Conservation (phyloP, 2,113 vertebrate genomes). For the Hydrochoerus hydrochaeris region DNA sequence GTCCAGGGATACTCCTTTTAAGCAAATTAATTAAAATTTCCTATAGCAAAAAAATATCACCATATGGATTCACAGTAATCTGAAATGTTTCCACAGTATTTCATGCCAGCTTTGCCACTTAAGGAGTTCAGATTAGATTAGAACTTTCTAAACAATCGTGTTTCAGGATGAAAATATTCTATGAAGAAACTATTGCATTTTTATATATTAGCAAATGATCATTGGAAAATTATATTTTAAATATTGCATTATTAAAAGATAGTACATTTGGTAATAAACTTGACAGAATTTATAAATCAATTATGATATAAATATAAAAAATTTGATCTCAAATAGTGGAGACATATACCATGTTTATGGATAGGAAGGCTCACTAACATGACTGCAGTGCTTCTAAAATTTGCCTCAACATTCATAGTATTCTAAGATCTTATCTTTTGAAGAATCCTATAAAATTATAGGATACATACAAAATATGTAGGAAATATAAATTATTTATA, state of each 20-base stretch:
- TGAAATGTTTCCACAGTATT: not conserved
- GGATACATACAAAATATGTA: not conserved
- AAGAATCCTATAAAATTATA: too few species aligned
- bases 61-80: not conserved
- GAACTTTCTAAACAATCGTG: not conserved
- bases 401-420: too few species aligned
- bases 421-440: too few species aligned
- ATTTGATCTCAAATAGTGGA: too few species aligned
- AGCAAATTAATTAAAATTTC: not conserved
- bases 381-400: not conserved
- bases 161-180: not conserved
- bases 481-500: not conserved
- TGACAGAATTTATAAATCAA: not conserved
- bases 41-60: not conserved
- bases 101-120: not conserved
- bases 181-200: not conserved
- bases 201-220: not conserved
- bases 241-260: not conserved
- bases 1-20: not conserved
- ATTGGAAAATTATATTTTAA: not conserved
- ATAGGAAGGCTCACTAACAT: not conserved
- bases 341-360: not conserved
- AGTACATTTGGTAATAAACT: not conserved
- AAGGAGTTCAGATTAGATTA: not conserved
- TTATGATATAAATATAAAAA: too few species aligned